These are phyloP conservation scores for Poicephalus meyeri DNA, from an alignment of 2,113 vertebrate genomes.

Conservation along the genomic window DNA sequence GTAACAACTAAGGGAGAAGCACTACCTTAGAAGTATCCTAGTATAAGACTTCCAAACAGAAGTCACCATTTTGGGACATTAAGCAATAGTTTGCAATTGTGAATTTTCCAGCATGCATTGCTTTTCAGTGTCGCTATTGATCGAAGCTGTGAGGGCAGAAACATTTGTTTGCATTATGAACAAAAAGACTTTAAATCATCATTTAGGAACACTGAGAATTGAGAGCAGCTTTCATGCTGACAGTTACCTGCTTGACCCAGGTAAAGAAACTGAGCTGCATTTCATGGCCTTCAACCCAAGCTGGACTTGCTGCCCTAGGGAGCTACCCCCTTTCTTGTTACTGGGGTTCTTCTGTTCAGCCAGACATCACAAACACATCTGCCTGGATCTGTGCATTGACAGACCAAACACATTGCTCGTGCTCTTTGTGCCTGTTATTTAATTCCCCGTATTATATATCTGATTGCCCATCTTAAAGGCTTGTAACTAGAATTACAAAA, in stretches of 20 bases:
- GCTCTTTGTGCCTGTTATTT: not conserved
- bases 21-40: not conserved
- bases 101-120: not conserved
- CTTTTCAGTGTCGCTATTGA: not conserved
- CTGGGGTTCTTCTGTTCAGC: not conserved
- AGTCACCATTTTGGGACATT: not conserved
- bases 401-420: not conserved
- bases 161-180: not conserved
- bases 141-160: not conserved
- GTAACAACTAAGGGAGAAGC: not conserved
- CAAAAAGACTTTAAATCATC: not conserved
- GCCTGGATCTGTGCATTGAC: not conserved
- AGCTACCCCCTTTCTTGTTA: not conserved
- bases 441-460: not conserved
- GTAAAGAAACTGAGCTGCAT: not conserved
- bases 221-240: not conserved
- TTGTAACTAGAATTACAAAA: not conserved
- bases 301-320: not conserved
- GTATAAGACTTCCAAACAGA: not conserved
- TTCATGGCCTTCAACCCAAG: not conserved
- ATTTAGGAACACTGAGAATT: not conserved
- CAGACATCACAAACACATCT: not conserved
- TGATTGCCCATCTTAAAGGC: not conserved
- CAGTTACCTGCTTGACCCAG: not conserved
- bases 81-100: not conserved